These are phyloP conservation scores for Spilosoma lubricipeda DNA, from an alignment of 2,888 invertebrate species.

Conservation along the genomic window DNA sequence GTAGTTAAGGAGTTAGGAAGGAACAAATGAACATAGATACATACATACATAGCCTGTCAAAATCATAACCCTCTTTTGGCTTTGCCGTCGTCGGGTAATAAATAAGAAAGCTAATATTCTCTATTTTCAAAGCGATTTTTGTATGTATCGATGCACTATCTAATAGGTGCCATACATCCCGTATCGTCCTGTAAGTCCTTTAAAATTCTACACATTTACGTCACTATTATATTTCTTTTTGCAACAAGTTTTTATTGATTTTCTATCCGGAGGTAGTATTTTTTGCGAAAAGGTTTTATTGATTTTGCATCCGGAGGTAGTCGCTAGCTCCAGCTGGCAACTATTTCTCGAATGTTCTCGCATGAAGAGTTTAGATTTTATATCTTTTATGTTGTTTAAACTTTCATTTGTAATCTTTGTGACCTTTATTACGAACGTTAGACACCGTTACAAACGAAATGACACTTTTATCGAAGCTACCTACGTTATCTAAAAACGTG, in stretches of 20 bases:
- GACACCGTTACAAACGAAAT: conserved; percentile 43
- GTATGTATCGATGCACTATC: background rate
- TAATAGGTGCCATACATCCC: no score
- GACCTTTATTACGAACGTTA: conserved; percentile 6
- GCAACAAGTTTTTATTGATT: background rate
- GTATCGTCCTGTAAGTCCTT: background rate
- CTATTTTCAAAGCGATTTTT: background rate
- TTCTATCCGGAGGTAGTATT: background rate
- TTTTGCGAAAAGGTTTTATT: background rate
- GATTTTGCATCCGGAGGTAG: background rate
- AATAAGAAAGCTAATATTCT: no score
- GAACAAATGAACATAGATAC: no score
- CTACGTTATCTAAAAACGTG: conserved; percentile 49
- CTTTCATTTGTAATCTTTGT: conserved; percentile 7
- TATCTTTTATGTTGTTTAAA: background rate
- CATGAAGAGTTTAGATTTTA: background rate
- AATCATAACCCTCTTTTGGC: no score
- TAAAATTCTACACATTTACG: background rate
- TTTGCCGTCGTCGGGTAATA: no score
- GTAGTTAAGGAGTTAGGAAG: no score
- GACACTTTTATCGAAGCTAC: conserved; percentile 42
- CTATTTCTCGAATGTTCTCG: background rate
- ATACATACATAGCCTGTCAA: no score
- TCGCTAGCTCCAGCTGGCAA: background rate
- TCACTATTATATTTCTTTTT: background rate